Base-by-base conservation (phyloP, 2,113 vertebrate genomes). In the Gavia stellata region DNA sequence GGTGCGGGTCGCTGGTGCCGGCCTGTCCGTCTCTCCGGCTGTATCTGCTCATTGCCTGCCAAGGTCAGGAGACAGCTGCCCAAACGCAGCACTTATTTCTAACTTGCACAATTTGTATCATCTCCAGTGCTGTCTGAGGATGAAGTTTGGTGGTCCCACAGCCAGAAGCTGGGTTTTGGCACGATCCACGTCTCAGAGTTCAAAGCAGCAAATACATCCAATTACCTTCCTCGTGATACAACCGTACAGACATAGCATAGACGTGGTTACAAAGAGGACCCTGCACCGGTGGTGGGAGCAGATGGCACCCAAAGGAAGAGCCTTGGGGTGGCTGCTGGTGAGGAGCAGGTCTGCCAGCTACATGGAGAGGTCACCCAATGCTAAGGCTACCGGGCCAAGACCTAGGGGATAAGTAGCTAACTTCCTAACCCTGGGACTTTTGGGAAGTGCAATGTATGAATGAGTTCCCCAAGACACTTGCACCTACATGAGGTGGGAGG, bases 1-100 rank as follows among this genome's bases (percentile, higher is more conserved):
- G 40, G 26, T 66, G 52, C 3, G 1, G 10, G 14, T 49, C 3
- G 0, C 42, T 58, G 67, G 18, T 84, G 42, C 49, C 1, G 0
- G 28, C 45, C 40, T 1, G 0, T 78, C 45, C 14, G 0, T 45
- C 40, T 50, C 18, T 14, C 50, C 53, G 55, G 6, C 59, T 71
- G 25, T 52, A 29, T 19, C 63, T 68, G 42, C 72, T 52, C 29
- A 7, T 56, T 45, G 66, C 59, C 59, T 62, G 25, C 15, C 1
- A 4, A 63, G 75, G 11, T 44, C 55, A 38, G 67, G 68, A 70
- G 36, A 17, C 56, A 40, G 29, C 56, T 59, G 49, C 47, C 74
- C 49, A 71, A 24, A 38, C 13, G 28, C 70, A 33, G 40, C n/a
- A 4, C 44, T 70, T 40, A 3, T 8, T 65, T 59, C 10, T 71